Conservation (phyloP, 2,888 invertebrate species). For the Pelosia muscerda region DNA sequence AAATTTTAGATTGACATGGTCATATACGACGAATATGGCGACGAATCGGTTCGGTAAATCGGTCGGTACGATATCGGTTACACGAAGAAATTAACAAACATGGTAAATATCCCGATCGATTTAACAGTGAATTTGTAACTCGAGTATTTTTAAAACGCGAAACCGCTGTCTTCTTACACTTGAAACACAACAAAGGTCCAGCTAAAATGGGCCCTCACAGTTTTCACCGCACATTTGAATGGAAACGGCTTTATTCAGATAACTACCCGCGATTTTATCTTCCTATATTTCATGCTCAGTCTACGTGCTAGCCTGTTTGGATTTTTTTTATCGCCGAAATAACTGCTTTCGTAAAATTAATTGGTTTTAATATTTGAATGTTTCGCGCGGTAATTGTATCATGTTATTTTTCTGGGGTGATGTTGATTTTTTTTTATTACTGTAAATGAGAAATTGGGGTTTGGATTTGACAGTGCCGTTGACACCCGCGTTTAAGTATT, state of each 20-base stretch:
- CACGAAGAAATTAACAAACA: too few relatives aligned
- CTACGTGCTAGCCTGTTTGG: slow-evolving; percentile 54
- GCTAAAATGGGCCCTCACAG: slow-evolving; percentile 71
- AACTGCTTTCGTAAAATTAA: slow-evolving; percentile 38
- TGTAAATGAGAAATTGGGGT: slow-evolving; percentile 8
- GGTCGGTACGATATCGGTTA: too few relatives aligned
- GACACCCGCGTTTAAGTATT: slow-evolving; percentile 1
- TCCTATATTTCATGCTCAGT: slow-evolving; percentile 73
- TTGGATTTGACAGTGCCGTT: neutral
- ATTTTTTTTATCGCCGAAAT: slow-evolving; percentile 46
- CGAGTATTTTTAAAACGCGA: too few relatives aligned
- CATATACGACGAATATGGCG: too few relatives aligned
- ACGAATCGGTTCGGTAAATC: too few relatives aligned
- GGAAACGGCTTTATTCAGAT: slow-evolving; percentile 81
- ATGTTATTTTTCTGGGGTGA: slow-evolving; percentile 20
- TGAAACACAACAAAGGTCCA: slow-evolving; percentile 64
- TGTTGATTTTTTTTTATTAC: slow-evolving; percentile 13
- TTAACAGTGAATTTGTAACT: too few relatives aligned
- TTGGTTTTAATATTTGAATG: slow-evolving; percentile 43
- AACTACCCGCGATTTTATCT: slow-evolving; percentile 74
- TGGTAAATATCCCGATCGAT: too few relatives aligned
- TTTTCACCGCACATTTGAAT: slow-evolving; percentile 80
- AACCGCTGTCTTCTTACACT: slow-evolving; percentile 21
- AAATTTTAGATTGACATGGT: too few relatives aligned
- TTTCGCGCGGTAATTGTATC: slow-evolving; percentile 34